Evolutionary conservation across 2,797 vertebrate genomes (phyloP), one percentile per base, ranked within the genome.

Genomic region (Sardinella longiceps): DNA sequence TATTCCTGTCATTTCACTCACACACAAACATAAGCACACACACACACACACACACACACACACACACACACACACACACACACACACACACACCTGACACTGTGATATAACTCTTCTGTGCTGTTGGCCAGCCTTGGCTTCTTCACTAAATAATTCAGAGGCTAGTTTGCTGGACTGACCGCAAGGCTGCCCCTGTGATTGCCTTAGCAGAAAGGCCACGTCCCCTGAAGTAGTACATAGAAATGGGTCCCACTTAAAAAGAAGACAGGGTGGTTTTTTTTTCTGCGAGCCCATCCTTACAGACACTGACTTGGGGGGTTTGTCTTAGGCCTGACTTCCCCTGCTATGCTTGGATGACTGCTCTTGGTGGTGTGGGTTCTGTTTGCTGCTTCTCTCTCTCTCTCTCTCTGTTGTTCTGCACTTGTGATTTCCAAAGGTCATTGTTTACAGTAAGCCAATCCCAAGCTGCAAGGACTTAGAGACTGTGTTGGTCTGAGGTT

Each of bases 51-150:
- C 63, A 37, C 89, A 82, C 83, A 51, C 89, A 91, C 89, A 87
- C 86, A 87, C 74, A 86, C 87, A 94, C 94, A 95, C 94, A 95
- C 91, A 95, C 93, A 95, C 91, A 86, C 89, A 88, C 82, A 58
- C 63, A 70, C 63, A 33, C 28, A 70, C 63, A 37, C 63, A 70
- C 63, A 37, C 63, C 3, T 12, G 46, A 23, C 37, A n/a, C 30
- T 20, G 11, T 60, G 39, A 11, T 10, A 56, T 56, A 23, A 56
- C 53, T 56, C 88, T 87, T 88, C 88, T 82, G 84, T 4, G 84
- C 83, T 77, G 37, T 43, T 60, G 56, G 23, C 23, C 56, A 60
- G 70, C 20, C 39, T 77, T 77, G 70, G 60, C 18, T 48, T 80
- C 84, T 84, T 82, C 77, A 77, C 45, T 87, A 80, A 87, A 87